Evolutionary conservation across 2,113 vertebrate species (phyloP).

Genomic region (Etheostoma spectabile): DNA sequence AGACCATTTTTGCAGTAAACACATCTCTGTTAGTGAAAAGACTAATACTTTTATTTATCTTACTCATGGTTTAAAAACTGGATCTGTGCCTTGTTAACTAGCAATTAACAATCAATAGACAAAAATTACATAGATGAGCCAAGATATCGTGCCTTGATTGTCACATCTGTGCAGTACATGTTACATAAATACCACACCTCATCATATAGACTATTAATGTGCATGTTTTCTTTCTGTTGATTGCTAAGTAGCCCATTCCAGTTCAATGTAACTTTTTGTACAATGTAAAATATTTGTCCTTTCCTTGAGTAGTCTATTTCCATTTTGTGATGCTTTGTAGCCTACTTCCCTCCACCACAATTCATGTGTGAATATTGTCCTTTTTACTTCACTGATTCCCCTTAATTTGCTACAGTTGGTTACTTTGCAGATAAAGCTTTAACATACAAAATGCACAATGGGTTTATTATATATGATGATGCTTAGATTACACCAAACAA

Average conservation of each 20-base stretch:
- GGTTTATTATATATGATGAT: neutral
- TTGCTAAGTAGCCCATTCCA: neutral
- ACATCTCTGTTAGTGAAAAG: neutral
- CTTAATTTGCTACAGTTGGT: neutral
- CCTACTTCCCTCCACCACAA: neutral
- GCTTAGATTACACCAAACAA: neutral
- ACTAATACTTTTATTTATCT: slow-evolving; percentile 13
- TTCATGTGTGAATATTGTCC: neutral
- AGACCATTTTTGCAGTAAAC: neutral
- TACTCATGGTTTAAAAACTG: neutral
- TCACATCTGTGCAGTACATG: neutral
- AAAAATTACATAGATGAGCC: slow-evolving; percentile 26
- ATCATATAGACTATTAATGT: neutral
- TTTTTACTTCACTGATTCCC: neutral
- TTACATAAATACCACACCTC: neutral
- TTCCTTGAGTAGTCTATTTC: neutral
- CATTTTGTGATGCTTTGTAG: neutral
- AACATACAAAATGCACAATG: neutral
- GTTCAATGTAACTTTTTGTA: neutral
- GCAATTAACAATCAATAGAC: neutral
- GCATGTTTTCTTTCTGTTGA: neutral
- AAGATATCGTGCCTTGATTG: neutral
- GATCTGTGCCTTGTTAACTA: neutral
- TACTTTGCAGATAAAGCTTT: neutral
- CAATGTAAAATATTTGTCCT: no score